These are phyloP conservation scores for Eledona agricola DNA, from an alignment of 2,888 invertebrate genomes.

Conservation along the genomic window DNA sequence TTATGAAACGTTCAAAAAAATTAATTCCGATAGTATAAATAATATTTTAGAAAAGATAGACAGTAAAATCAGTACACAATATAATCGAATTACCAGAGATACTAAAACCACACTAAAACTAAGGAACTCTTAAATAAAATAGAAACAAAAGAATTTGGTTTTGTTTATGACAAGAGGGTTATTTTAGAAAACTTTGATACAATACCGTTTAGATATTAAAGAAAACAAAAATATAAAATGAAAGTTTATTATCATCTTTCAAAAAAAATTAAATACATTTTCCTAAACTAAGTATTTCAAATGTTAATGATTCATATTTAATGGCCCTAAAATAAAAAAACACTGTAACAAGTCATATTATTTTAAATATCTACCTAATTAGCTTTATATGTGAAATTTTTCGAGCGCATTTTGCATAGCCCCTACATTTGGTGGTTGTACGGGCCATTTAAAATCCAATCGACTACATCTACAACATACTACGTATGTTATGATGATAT, in stretches of 20 bases:
- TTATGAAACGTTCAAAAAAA: no score
- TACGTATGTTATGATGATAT: slow-evolving; percentile 6
- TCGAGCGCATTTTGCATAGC: slow-evolving; percentile 29
- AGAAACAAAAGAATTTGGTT: no score
- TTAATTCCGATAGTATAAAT: no score
- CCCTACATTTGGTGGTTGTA: slow-evolving; percentile 27
- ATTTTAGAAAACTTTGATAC: slow-evolving; percentile 11
- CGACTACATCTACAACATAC: slow-evolving; percentile 14
- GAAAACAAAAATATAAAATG: slow-evolving; percentile 16
- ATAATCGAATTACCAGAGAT: no score
- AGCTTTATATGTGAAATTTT: slow-evolving; percentile 28
- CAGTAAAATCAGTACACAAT: no score
- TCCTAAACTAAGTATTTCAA: slow-evolving; percentile 16
- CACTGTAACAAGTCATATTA: slow-evolving; percentile 28
- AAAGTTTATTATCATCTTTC: slow-evolving; percentile 10
- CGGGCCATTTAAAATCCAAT: slow-evolving; percentile 21
- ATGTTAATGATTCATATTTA: slow-evolving; percentile 28
- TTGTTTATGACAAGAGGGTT: slow-evolving; percentile 16
- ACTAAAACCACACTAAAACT: no score
- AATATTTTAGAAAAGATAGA: no score
- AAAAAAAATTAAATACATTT: slow-evolving; percentile 26
- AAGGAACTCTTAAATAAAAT: no score
- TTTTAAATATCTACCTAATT: slow-evolving; percentile 28
- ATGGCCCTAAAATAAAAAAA: slow-evolving; percentile 31
- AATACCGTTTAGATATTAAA: no score